Percentiles rank a stretch among this genome's conserved stretches.
These are phyloP conservation scores for Cantharis nigra DNA, from an alignment of 2,888 invertebrate genomes.

Conservation along the genomic window DNA sequence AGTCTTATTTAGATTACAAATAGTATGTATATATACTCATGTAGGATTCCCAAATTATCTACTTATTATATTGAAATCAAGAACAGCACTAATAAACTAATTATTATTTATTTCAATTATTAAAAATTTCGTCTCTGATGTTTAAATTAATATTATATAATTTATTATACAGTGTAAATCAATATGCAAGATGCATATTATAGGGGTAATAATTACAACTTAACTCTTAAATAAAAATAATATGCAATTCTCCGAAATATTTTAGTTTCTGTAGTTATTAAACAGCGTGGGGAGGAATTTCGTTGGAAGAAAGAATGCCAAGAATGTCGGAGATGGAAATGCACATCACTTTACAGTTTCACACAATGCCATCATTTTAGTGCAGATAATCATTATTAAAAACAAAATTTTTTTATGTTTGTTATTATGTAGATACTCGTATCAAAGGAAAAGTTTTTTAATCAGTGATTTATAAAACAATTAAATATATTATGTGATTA, in stretches of 20 bases:
- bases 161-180: too few relatives aligned
- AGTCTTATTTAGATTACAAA: too few relatives aligned
- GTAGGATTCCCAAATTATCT: not conserved
- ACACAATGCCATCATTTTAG: not conserved
- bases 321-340: not conserved
- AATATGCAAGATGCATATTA: not conserved
- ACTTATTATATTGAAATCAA: not conserved
- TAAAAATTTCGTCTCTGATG: not conserved
- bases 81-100: not conserved
- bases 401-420: not conserved
- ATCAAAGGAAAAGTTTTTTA: not conserved
- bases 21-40: too few relatives aligned
- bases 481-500: not conserved
- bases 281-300: not conserved
- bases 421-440: not conserved
- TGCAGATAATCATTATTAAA: not conserved
- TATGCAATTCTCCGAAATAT: not conserved
- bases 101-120: not conserved
- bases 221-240: not conserved
- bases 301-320: not conserved
- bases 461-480: not conserved
- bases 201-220: not conserved
- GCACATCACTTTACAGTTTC: not conserved
- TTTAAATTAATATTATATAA: too few relatives aligned
- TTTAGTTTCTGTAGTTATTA: not conserved